These are phyloP conservation scores for Parapristionchus giblindavisi DNA, from an alignment of 2,888 invertebrate genomes.

Conservation along the genomic window DNA sequence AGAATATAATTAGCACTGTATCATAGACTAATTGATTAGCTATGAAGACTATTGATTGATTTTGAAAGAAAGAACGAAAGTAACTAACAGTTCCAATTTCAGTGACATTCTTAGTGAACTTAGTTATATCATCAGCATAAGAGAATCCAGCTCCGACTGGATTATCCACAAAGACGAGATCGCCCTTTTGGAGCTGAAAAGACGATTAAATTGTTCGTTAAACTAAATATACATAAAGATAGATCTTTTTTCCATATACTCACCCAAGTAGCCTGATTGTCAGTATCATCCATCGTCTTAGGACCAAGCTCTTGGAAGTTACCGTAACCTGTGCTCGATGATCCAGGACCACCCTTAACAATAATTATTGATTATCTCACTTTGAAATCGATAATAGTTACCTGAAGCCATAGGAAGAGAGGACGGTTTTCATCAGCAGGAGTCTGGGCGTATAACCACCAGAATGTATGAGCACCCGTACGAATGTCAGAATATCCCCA, in stretches of 20 bases:
- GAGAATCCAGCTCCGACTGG: slow-evolving; percentile 87
- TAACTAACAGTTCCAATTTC: slow-evolving; percentile 72
- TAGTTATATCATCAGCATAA: slow-evolving; percentile 75
- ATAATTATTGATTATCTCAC: neutral
- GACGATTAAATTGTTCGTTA: slow-evolving; percentile 2
- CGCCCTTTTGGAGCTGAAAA: slow-evolving; percentile 79
- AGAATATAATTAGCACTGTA: neutral
- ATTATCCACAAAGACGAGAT: slow-evolving; percentile 87
- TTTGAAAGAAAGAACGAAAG: neutral
- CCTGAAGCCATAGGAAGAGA: slow-evolving; percentile 83
- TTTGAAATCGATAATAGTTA: slow-evolving; percentile 40
- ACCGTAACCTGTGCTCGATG: slow-evolving; percentile 83
- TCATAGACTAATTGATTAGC: neutral
- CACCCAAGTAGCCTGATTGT: slow-evolving; percentile 83
- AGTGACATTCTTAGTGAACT: slow-evolving; percentile 70
- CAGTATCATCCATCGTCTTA: slow-evolving; percentile 77
- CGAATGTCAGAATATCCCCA: slow-evolving; percentile 82
- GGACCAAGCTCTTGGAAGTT: slow-evolving; percentile 87
- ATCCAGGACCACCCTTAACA: slow-evolving; percentile 85
- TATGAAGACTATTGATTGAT: neutral
- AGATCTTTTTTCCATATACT: slow-evolving; percentile 55
- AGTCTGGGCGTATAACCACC: slow-evolving; percentile 81
- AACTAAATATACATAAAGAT: too few species aligned
- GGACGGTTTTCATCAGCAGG: slow-evolving; percentile 73
- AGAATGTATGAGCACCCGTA: slow-evolving; percentile 82